Percentiles rank a stretch among this genome's conserved stretches.
Evolutionary conservation across 2,888 invertebrate species (phyloP).

Genomic region (Lepeophtheirus nordmannii): DNA sequence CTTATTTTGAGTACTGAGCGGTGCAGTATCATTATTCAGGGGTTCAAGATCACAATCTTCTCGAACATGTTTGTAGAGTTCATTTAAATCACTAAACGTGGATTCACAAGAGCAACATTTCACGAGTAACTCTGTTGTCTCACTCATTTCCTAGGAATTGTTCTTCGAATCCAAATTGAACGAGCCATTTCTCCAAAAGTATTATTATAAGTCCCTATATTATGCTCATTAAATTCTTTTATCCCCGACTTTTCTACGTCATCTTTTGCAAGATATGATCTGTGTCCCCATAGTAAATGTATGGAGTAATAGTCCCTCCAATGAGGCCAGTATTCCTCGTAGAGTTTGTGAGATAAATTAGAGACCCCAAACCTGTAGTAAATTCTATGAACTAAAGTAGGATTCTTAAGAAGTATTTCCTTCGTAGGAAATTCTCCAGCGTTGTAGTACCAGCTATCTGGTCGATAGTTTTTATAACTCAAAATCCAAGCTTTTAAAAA

Average conservation of each 20-base stretch:
- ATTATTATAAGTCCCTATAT: constrained; percentile 10
- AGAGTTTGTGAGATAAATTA: constrained; percentile 14
- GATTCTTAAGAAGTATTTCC: constrained; percentile 3
- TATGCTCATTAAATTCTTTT: constrained; percentile 14
- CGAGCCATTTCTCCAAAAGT: constrained; percentile 20
- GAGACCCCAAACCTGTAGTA: constrained; percentile 14
- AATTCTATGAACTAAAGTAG: constrained; percentile 14
- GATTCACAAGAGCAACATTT: background rate
- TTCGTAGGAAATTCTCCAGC: constrained; percentile 21
- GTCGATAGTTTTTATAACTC: constrained; percentile 19
- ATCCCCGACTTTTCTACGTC: constrained; percentile 9
- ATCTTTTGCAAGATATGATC: constrained; percentile 2
- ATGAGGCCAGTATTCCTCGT: constrained; percentile 4
- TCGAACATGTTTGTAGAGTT: background rate
- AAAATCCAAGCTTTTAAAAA: constrained; percentile 21
- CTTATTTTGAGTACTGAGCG: too few species aligned
- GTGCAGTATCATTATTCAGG: too few species aligned
- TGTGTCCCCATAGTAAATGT: constrained; percentile 11
- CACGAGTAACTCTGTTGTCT: background rate
- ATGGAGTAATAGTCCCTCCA: constrained; percentile 12
- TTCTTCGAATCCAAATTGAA: background rate
- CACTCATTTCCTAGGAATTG: constrained; percentile 1
- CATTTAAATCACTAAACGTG: background rate
- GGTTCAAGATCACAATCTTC: background rate
- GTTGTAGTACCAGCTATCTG: constrained; percentile 23